phyloP scores from a whole-genome alignment of 2,888 invertebrate genomes.

The Xestobium rufovillosum region DNA sequence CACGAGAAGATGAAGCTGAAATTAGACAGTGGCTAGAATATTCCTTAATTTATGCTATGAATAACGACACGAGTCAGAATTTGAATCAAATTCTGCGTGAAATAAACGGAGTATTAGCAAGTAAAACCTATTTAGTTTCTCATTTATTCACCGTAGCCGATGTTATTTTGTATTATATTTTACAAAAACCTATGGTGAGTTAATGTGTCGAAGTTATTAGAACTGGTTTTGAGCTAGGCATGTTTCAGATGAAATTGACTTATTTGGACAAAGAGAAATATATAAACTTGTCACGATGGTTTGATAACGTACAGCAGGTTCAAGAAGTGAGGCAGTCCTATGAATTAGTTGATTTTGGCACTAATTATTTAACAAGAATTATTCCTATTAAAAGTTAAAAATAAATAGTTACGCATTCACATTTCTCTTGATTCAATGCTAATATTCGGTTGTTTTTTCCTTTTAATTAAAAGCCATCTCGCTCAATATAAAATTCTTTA shows the following conservation, averaged over 20 bases:
- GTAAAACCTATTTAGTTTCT: slow-evolving; percentile 52
- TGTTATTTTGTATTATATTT: slow-evolving; percentile 58
- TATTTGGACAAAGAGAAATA: slow-evolving; percentile 60
- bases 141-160: slow-evolving; percentile 58
- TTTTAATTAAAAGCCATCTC: too few relatives aligned
- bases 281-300: slow-evolving; percentile 69
- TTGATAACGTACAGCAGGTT: slow-evolving; percentile 66
- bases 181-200: slow-evolving; percentile 61
- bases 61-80: slow-evolving; percentile 15
- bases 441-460: too few relatives aligned
- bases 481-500: too few relatives aligned
- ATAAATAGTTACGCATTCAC: too few relatives aligned
- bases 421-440: too few relatives aligned
- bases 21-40: slow-evolving; percentile 40
- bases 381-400: slow-evolving; percentile 30
- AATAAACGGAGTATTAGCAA: slow-evolving; percentile 47
- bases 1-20: slow-evolving; percentile 30
- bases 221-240: slow-evolving; percentile 23
- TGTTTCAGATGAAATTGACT: slow-evolving; percentile 55
- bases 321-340: slow-evolving; percentile 51
- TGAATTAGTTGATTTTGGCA: slow-evolving; percentile 44
- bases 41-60: slow-evolving; percentile 30
- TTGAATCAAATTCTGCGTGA: slow-evolving; percentile 38
- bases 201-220: slow-evolving; percentile 12
- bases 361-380: slow-evolving; percentile 34